phyloP scores from a whole-genome alignment of 37 sponge, comb jelly and placozoan genomes.

The Ephydatia muelleri region DNA sequence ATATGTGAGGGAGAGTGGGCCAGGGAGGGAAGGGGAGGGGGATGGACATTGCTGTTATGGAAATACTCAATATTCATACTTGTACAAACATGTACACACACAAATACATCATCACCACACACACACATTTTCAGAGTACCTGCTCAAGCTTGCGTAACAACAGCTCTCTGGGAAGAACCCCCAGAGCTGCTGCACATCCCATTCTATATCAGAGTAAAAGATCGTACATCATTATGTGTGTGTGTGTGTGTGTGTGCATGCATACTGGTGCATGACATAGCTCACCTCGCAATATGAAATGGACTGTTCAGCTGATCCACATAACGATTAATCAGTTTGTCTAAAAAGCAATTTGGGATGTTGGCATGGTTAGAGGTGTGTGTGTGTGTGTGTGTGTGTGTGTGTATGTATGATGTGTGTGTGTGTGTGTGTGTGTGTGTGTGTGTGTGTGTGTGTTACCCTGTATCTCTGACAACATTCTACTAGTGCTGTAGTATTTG shows the following conservation, averaged over 20 bases:
- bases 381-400: not conserved
- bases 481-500: slow-evolving; percentile 34
- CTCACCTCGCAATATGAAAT: slow-evolving; percentile 33
- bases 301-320: slow-evolving; percentile 9
- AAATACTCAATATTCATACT: no score
- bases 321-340: slow-evolving; percentile 19
- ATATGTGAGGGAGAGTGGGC: not conserved
- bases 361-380: no score
- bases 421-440: not conserved
- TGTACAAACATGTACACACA: no score
- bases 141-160: slow-evolving; percentile 34
- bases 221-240: not conserved
- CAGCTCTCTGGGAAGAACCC: slow-evolving; percentile 59
- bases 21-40: not conserved
- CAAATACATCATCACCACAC: not conserved
- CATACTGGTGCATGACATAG: not conserved
- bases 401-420: not conserved
- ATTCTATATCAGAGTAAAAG: slow-evolving; percentile 44
- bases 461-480: not conserved
- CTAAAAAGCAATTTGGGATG: not conserved
- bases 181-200: slow-evolving; percentile 86
- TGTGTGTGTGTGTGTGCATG: not conserved
- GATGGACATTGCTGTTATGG: not conserved
- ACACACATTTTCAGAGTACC: no score
- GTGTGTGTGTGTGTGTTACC: not conserved